Evolutionary conservation across 2,888 invertebrate genomes (phyloP).

Genomic region (Rhimphoctona megacephalus): DNA sequence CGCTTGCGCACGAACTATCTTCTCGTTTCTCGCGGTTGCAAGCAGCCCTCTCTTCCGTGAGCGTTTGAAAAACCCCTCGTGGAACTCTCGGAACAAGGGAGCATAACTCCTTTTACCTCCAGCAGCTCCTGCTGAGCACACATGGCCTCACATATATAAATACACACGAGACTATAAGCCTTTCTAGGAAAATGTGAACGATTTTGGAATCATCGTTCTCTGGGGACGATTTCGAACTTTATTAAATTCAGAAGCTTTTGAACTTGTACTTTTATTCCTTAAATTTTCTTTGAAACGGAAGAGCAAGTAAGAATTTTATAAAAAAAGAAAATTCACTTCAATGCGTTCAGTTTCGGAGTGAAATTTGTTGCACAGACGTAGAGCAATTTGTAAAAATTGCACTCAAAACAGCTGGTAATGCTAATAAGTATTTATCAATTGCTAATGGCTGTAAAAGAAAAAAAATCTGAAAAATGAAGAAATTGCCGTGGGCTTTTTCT

Average conservation of each 20-base stretch:
- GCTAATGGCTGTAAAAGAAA: no score
- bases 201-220: background rate
- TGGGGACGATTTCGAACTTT: background rate
- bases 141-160: constrained; percentile 1
- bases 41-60: constrained; percentile 33
- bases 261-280: background rate
- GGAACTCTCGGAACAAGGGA: constrained; percentile 4
- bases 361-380: no score
- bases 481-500: no score
- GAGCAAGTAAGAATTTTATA: background rate
- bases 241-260: background rate
- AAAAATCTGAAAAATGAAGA: no score
- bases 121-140: constrained; percentile 13
- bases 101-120: background rate
- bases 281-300: background rate
- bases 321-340: background rate
- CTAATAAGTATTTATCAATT: no score
- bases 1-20: constrained; percentile 48
- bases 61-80: constrained; percentile 23
- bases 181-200: background rate
- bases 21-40: constrained; percentile 23
- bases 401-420: no score
- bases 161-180: background rate
- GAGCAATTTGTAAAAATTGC: no score
- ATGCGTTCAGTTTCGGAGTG: background rate